phyloP scores from a whole-genome alignment of 2,888 invertebrate genomes.

The Julus scanicus region DNA sequence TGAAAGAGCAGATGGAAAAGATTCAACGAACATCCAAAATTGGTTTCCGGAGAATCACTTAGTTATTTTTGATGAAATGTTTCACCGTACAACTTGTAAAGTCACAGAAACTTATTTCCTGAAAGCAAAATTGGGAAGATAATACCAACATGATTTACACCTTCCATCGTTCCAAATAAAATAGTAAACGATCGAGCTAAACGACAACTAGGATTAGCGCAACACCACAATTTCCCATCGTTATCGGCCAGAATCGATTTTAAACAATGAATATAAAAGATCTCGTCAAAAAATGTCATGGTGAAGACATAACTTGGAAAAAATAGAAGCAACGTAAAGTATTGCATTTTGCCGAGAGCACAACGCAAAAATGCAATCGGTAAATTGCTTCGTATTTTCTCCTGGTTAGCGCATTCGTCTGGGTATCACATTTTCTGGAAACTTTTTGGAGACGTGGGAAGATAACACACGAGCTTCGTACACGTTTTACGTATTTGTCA shows the following conservation, averaged over 20 bases:
- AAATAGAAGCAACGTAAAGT: not conserved
- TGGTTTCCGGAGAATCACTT: too few relatives aligned
- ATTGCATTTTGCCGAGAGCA: not conserved
- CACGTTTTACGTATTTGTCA: too few relatives aligned
- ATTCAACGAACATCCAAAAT: too few relatives aligned
- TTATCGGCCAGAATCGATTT: not conserved
- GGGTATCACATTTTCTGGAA: not conserved
- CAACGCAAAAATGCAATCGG: not conserved
- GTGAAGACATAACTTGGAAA: not conserved
- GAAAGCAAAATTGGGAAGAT: not conserved
- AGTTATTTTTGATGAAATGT: not conserved
- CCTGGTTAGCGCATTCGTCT: not conserved
- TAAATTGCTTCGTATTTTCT: not conserved
- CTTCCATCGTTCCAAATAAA: not conserved
- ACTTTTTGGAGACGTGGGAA: not conserved
- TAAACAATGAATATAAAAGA: conserved; percentile 1
- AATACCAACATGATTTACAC: not conserved
- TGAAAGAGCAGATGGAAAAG: too few relatives aligned
- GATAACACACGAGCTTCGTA: not conserved
- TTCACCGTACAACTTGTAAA: not conserved
- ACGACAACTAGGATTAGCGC: not conserved
- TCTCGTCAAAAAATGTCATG: not conserved
- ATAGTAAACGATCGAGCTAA: not conserved
- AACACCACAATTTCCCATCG: not conserved
- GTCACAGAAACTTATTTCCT: too few relatives aligned